Percentiles rank a stretch among this genome's conserved stretches.
Conservation (phyloP, 2,888 invertebrate genomes). For the Phorcus lineatus region DNA sequence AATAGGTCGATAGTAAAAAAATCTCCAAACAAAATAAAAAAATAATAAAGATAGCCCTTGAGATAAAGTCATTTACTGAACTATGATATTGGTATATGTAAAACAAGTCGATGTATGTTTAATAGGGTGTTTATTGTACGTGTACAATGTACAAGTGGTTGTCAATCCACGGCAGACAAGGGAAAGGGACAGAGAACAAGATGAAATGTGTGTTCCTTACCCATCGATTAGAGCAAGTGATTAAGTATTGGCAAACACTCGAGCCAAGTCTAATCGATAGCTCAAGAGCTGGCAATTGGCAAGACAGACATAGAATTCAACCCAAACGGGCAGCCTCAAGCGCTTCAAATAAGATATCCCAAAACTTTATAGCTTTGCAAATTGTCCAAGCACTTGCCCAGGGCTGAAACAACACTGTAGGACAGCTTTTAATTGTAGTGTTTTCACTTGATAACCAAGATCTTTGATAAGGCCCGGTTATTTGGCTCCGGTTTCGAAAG, state of each 20-base stretch:
- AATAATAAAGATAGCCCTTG: too few species aligned
- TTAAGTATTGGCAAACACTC: slow-evolving; percentile 6
- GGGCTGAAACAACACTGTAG: not conserved
- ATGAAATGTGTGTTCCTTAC: not conserved
- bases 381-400: not conserved
- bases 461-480: not conserved
- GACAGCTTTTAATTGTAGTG: slow-evolving; percentile 6
- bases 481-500: not conserved
- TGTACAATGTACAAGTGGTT: not conserved
- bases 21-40: too few species aligned
- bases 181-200: not conserved
- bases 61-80: too few species aligned
- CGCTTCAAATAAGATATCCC: not conserved
- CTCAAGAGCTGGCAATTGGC: not conserved
- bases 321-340: not conserved
- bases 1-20: too few species aligned
- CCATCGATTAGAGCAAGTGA: not conserved
- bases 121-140: too few species aligned
- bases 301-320: not conserved
- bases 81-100: too few species aligned
- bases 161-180: not conserved
- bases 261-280: not conserved
- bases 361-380: slow-evolving; percentile 10
- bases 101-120: too few species aligned
- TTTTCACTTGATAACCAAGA: not conserved